Base-by-base conservation (phyloP, 2,888 invertebrate species). In the Morpho helenor region DNA sequence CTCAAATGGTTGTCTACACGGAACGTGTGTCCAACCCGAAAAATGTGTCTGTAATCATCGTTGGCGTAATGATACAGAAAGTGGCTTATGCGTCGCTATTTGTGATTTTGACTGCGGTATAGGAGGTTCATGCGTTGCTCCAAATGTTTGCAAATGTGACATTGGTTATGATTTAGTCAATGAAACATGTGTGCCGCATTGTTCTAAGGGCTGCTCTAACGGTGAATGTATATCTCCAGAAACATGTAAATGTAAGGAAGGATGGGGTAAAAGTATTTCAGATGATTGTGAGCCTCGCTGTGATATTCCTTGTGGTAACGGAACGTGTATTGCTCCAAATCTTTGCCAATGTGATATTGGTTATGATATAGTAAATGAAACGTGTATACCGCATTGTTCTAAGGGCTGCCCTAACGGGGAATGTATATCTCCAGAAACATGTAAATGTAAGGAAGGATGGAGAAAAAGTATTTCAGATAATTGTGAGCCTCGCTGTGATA, bases 91-190 rank as follows among this genome's bases (percentile, higher is more conserved):
- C 47, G 63, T 68, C 45, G 77, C 79, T 0, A 55, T 69, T 10
- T 92, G 92, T 61, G 59, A 70, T 2, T 74, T 79, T 7, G 76
- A 79, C 9, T 92, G 92, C 52, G 71, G 77, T 1, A 91, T 93
- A 49, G 55, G 55, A 68, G 91, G 91, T 7, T 66, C 59, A 2
- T 92, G 92, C 66, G 70, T 82, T 0, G 81, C 81, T 1, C 91
- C 92, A 2, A 80, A 90, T 53, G 75, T 72, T 0, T 92, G 91
- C 63, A 62, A 79, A 52, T 92, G 92, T 63, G 69, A 80, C 6
- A 66, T 74, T 0, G 88, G 87, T 1, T 91, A 85, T 65, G 66
- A 63, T 52, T 66, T 68, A 4, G 66, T 62, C 5, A 54, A 56
- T 4, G 67, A 69, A 22, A 60, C 53, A 5, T 80, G 79, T 57